Evolutionary conservation across 2,113 vertebrate genomes (phyloP).

Genomic region (Eretmochelys imbricata): DNA sequence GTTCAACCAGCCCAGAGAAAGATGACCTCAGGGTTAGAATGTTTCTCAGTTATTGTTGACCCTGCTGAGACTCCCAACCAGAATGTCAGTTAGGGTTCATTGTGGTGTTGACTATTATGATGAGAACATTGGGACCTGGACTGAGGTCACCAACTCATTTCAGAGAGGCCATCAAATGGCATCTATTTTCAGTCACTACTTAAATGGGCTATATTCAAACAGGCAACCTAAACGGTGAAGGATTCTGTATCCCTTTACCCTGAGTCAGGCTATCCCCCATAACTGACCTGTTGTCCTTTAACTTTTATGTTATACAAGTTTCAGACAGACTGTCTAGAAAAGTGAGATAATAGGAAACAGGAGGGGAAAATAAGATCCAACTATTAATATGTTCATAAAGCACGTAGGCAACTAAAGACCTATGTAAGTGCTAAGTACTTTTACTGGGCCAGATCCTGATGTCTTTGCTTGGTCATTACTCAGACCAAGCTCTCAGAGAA

Average conservation of each 20-base stretch:
- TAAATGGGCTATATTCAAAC: neutral
- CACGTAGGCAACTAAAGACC: fast-evolving
- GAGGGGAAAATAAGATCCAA: neutral
- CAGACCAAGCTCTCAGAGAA: neutral
- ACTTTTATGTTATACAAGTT: neutral
- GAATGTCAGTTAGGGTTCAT: neutral
- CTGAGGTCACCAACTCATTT: neutral
- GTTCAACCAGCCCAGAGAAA: neutral
- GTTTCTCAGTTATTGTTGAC: neutral
- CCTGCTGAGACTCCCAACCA: neutral
- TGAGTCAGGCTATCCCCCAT: fast-evolving
- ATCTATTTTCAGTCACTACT: neutral
- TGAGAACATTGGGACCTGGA: neutral
- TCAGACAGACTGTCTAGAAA: neutral
- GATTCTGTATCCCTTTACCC: neutral
- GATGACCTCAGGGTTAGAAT: neutral
- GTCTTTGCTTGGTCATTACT: neutral
- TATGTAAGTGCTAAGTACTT: neutral
- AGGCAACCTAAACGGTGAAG: neutral
- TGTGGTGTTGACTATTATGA: neutral
- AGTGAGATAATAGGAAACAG: neutral
- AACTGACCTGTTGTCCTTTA: fast-evolving
- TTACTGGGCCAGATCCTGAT: neutral
- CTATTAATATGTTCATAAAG: fast-evolving
- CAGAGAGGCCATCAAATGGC: neutral